phyloP scores from a whole-genome alignment of 2,113 vertebrate species.

The Trachemys scripta region DNA sequence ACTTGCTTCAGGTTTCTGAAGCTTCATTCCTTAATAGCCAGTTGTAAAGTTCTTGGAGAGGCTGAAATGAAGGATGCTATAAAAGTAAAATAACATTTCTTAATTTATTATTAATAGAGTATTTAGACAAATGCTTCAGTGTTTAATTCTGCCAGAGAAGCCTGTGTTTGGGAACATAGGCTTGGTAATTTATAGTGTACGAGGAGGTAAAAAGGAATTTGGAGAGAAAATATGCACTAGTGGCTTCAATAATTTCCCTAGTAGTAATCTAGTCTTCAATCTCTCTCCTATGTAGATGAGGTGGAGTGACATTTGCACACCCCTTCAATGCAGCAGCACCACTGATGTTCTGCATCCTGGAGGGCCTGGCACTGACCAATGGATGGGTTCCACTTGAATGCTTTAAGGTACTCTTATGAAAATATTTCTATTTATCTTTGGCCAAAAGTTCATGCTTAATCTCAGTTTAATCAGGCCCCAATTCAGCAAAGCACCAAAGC shows the following conservation, averaged over 20 bases:
- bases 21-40: not conserved
- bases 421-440: not conserved
- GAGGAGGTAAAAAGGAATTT: not conserved
- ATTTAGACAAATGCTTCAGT: not conserved
- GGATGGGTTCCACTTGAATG: rapidly evolving
- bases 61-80: not conserved
- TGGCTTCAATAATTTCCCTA: not conserved
- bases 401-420: not conserved
- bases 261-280: not conserved
- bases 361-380: not conserved
- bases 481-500: not conserved
- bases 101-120: not conserved
- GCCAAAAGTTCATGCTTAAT: not conserved
- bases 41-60: not conserved
- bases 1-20: not conserved
- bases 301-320: not conserved
- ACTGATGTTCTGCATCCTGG: not conserved
- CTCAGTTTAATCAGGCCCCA: rapidly evolving
- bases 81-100: conserved; percentile 1
- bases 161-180: not conserved
- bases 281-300: not conserved
- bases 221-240: not conserved
- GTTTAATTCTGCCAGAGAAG: not conserved
- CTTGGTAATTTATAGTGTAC: not conserved
- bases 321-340: not conserved